Evolutionary conservation across 2,797 vertebrate species (phyloP).

Genomic region (Steatocranus sp.): DNA sequence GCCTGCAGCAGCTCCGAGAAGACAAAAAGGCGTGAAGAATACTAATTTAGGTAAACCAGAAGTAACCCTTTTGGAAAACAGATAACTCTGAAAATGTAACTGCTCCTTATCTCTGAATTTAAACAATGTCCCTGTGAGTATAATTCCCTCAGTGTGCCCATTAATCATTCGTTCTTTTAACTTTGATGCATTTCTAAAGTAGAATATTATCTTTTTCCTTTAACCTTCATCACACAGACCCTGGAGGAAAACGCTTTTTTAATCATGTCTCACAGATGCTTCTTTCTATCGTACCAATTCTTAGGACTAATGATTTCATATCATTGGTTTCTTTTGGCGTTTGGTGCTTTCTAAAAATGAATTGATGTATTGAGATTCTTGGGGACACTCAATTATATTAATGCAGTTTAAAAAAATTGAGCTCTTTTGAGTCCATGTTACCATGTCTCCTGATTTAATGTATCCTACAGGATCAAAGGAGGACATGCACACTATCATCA

Average conservation of each 20-base stretch:
- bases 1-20: constrained; percentile 17
- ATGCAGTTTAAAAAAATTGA: neutral
- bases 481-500: neutral
- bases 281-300: neutral
- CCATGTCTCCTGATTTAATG: neutral
- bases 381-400: neutral
- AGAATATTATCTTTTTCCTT: neutral
- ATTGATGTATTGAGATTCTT: neutral
- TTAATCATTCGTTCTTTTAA: neutral
- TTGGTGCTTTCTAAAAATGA: neutral
- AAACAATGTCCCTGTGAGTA: neutral
- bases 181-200: neutral
- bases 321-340: neutral
- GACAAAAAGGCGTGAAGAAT: constrained; percentile 1
- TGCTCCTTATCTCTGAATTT: neutral
- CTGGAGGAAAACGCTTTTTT: neutral
- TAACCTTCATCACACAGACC: neutral
- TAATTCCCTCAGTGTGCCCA: neutral
- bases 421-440: neutral
- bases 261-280: neutral
- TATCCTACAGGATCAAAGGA: neutral
- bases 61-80: neutral
- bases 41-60: constrained; percentile 3
- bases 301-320: neutral
- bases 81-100: neutral